Evolutionary conservation across 2,113 vertebrate species (phyloP).

Genomic region (Oreotrochilus melanogaster): DNA sequence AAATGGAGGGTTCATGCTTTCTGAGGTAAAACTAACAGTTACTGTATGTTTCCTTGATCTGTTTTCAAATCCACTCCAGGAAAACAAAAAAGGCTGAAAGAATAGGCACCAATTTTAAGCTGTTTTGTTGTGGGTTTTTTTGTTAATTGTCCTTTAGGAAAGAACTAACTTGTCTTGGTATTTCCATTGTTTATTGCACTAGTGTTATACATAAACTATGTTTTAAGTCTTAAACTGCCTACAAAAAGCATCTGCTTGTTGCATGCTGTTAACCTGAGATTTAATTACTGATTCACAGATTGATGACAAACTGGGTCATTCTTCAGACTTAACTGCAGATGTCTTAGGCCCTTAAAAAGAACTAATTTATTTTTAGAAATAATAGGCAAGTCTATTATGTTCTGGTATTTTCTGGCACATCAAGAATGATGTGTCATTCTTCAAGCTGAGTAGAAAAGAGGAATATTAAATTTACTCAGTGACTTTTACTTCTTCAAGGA

Average conservation of each 20-base stretch:
- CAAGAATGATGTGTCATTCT: slow-evolving; percentile 70
- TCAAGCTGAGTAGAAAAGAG: slow-evolving; percentile 34
- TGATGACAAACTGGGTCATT: slow-evolving; percentile 30
- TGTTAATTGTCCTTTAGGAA: neutral
- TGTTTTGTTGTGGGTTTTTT: neutral
- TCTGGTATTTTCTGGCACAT: slow-evolving; percentile 58
- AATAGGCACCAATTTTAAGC: neutral
- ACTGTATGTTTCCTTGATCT: neutral
- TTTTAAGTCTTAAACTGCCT: slow-evolving; percentile 58
- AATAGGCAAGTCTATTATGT: slow-evolving; percentile 52
- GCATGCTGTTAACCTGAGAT: slow-evolving; percentile 56
- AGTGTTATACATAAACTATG: neutral
- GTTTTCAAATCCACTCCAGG: neutral
- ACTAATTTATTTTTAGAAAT: slow-evolving; percentile 46
- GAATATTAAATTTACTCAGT: slow-evolving; percentile 41
- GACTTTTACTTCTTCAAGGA: slow-evolving; percentile 1
- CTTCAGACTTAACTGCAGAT: slow-evolving; percentile 45
- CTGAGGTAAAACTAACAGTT: neutral
- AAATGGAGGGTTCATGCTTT: neutral
- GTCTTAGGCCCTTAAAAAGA: slow-evolving; percentile 48
- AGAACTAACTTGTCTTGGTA: slow-evolving; percentile 36
- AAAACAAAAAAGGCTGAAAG: neutral
- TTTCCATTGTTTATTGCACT: slow-evolving; percentile 48
- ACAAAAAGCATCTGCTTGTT: slow-evolving; percentile 9
- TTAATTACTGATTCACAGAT: slow-evolving; percentile 61